Evolutionary conservation across 2,797 vertebrate genomes (phyloP).

Genomic region (Malacoctenus gilli): DNA sequence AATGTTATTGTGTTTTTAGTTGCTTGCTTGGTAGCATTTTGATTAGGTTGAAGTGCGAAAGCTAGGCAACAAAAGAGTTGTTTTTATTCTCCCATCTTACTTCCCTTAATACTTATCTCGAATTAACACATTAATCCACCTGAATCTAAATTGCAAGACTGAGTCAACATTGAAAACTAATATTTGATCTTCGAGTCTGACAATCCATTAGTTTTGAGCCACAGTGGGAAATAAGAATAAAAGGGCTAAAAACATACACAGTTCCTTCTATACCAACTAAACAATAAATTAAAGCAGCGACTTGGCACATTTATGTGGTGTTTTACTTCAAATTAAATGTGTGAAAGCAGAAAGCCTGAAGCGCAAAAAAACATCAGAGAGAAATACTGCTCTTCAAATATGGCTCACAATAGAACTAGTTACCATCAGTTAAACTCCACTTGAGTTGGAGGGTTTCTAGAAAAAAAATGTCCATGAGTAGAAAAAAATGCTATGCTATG

Average conservation of each 20-base stretch:
- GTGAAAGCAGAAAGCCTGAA: neutral
- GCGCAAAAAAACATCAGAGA: neutral
- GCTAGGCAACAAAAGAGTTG: too few species aligned
- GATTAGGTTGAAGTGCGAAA: too few species aligned
- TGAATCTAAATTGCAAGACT: too few species aligned
- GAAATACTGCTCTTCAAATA: neutral
- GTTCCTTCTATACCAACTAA: neutral
- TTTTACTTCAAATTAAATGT: neutral
- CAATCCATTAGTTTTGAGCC: neutral
- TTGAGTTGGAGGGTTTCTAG: neutral
- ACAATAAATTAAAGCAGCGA: neutral
- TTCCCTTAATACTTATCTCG: too few species aligned
- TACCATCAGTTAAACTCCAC: neutral
- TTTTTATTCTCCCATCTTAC: too few species aligned
- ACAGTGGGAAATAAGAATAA: neutral
- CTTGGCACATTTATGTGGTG: neutral
- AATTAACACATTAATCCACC: too few species aligned
- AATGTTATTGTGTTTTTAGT: too few species aligned
- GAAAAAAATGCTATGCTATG: neutral
- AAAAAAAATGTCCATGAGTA: neutral
- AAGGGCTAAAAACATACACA: too few species aligned
- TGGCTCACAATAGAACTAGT: neutral
- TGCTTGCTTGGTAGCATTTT: too few species aligned
- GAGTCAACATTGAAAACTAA: too few species aligned
- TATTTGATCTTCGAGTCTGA: too few species aligned